Evolutionary conservation across 2,888 invertebrate species (phyloP).

Genomic region (Torymus auratus): DNA sequence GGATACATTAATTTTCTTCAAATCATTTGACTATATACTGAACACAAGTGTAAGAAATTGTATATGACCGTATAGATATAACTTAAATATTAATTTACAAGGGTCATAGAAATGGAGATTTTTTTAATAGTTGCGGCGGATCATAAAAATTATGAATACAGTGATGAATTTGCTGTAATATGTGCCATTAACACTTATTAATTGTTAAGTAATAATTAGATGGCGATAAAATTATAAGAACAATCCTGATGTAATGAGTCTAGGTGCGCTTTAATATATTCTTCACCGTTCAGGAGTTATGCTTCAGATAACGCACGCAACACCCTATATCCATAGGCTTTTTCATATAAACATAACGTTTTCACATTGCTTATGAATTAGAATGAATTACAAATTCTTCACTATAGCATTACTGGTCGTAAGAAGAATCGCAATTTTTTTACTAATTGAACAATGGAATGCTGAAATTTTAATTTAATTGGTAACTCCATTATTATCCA

Average conservation of each 20-base stretch:
- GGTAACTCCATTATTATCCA: too few species aligned
- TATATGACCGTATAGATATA: too few species aligned
- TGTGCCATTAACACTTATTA: slow-evolving; percentile 27
- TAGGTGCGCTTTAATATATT: slow-evolving; percentile 18
- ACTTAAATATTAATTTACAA: too few species aligned
- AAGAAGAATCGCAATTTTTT: too few species aligned
- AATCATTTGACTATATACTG: too few species aligned
- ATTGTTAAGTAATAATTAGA: slow-evolving; percentile 26
- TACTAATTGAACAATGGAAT: too few species aligned
- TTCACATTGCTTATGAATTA: neutral
- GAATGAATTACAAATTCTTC: neutral
- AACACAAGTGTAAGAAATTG: too few species aligned
- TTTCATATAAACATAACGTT: neutral
- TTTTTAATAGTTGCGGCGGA: too few species aligned
- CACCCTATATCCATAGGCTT: neutral
- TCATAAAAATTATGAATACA: neutral
- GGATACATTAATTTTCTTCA: too few species aligned
- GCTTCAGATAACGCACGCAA: slow-evolving; percentile 25
- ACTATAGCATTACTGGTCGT: too few species aligned
- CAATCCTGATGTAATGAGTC: slow-evolving; percentile 35
- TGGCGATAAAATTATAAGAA: slow-evolving; percentile 24
- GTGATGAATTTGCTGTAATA: slow-evolving; percentile 5
- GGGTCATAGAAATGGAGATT: too few species aligned
- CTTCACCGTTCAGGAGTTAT: slow-evolving; percentile 29
- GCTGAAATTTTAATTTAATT: too few species aligned